Percentiles rank a stretch among this genome's conserved stretches.
Conservation (phyloP, 2,888 invertebrate genomes). For the Crepidodera aurea region DNA sequence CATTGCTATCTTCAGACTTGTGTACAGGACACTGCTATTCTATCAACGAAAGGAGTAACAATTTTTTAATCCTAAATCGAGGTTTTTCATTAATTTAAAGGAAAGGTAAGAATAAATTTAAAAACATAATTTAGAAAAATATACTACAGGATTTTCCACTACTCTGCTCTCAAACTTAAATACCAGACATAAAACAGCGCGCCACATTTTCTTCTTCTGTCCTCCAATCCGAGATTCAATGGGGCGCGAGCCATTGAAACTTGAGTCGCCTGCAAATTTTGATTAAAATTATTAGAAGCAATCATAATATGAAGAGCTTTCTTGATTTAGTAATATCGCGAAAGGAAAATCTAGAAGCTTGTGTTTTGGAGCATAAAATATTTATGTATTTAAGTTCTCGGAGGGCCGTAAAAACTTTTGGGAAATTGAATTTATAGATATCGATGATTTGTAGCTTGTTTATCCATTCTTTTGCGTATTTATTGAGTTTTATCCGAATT, state of each 20-base stretch:
- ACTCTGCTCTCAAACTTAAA: neutral
- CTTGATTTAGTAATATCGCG: constrained; percentile 46
- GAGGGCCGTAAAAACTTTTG: constrained; percentile 17
- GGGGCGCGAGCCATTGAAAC: constrained; percentile 44
- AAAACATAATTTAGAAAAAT: too few species aligned
- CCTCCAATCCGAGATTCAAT: constrained; percentile 33
- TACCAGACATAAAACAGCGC: neutral
- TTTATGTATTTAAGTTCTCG: constrained; percentile 45
- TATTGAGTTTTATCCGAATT: too few species aligned
- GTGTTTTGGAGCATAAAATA: constrained; percentile 44
- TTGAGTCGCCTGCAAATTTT: constrained; percentile 47
- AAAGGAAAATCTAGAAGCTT: constrained; percentile 31
- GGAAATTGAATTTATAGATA: constrained; percentile 3
- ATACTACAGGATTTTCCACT: neutral
- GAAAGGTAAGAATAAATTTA: too few species aligned
- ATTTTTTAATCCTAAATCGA: too few species aligned
- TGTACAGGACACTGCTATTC: too few species aligned
- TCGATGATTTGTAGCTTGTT: constrained; percentile 8
- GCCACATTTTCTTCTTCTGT: neutral
- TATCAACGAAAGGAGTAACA: too few species aligned
- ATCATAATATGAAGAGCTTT: constrained; percentile 50
- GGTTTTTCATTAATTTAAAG: too few species aligned
- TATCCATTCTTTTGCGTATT: neutral
- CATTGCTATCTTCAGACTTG: too few species aligned
- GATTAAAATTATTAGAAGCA: constrained; percentile 51